Base-by-base conservation (phyloP, 2,113 vertebrate genomes). In the Patagioenas fasciata region DNA sequence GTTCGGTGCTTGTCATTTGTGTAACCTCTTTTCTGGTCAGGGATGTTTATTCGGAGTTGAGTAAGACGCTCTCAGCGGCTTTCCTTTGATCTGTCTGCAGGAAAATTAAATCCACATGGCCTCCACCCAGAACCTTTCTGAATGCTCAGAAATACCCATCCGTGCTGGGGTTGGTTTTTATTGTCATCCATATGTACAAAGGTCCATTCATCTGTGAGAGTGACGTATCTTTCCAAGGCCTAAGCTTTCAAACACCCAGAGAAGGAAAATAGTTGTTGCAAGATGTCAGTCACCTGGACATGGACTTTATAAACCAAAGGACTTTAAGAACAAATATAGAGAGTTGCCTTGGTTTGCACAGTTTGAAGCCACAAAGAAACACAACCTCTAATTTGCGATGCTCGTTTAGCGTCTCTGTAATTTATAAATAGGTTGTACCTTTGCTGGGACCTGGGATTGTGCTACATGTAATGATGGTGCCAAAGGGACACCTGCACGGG, bases 1-100 rank as follows among this genome's bases (percentile, higher is more conserved):
- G 32, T 92, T 92, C 0, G 0, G 40, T 87, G 70, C 31, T 1
- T 89, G 73, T 92, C 87, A 73, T 82, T 91, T 84, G 58, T 93
- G 72, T 90, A 95, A 94, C 83, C 79, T 74, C 89, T 93, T 69
- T 74, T 73, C 87, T 87, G 78, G 78, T 85, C 70, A 8, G 47
- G 61, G 73, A 54, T 93, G 87, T 96, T 96, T 93, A 47, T 92
- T 91, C 85, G 74, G 53, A 96, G 62, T 66, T 14, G 0, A 81
- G n/a, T 38, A 79, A 89, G 88, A 93, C 0, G 15, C 83, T 92
- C 82, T 88, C 15, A 2, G 81, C 1, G 1, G 2, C 73, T 89
- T 86, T 20, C 73, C 92, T 97, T 96, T 96, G 95, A 94, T 96
- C 87, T 82, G 32, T 42, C 23, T 88, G 78, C 62, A 50, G 66